phyloP scores from a whole-genome alignment of 2,888 invertebrate genomes.

The Brenthis daphne region DNA sequence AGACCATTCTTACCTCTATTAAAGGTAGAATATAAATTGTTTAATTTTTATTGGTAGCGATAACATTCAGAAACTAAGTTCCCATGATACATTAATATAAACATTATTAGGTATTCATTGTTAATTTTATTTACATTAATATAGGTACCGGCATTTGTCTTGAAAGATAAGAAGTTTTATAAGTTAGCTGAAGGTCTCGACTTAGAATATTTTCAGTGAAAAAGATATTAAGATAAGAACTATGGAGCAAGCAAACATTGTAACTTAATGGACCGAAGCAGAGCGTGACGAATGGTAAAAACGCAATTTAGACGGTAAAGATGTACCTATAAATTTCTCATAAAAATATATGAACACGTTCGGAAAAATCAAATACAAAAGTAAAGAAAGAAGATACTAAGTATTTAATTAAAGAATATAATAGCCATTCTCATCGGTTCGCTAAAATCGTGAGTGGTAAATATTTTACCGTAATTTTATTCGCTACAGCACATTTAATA shows the following conservation, averaged over 20 bases:
- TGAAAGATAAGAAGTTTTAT: constrained; percentile 2
- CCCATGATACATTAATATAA: not conserved
- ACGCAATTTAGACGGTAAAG: constrained; percentile 54
- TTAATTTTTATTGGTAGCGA: not conserved
- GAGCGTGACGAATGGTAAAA: constrained; percentile 63
- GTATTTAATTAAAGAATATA: too few relatives aligned
- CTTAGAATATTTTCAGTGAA: constrained; percentile 31
- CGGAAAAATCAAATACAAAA: not conserved
- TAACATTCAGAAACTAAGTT: not conserved
- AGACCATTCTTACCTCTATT: too few relatives aligned
- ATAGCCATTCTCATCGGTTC: too few relatives aligned
- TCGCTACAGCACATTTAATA: not conserved
- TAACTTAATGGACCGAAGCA: constrained; percentile 56
- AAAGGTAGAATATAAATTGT: too few relatives aligned
- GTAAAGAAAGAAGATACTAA: not conserved
- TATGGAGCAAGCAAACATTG: constrained; percentile 51
- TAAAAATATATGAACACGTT: not conserved
- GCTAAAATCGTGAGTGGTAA: too few relatives aligned
- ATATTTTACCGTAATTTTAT: too few relatives aligned
- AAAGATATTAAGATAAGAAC: constrained; percentile 45
- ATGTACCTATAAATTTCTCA: constrained; percentile 31
- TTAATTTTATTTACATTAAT: constrained; percentile 25
- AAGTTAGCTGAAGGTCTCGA: not conserved
- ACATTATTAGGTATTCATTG: constrained; percentile 6
- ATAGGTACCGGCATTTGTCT: constrained; percentile 2